A percentile compares a stretch with the other conserved stretches of the same genome.
These are phyloP conservation scores for Cydia amplana DNA, from an alignment of 1,140 invertebrate genomes.

Conservation along the genomic window DNA sequence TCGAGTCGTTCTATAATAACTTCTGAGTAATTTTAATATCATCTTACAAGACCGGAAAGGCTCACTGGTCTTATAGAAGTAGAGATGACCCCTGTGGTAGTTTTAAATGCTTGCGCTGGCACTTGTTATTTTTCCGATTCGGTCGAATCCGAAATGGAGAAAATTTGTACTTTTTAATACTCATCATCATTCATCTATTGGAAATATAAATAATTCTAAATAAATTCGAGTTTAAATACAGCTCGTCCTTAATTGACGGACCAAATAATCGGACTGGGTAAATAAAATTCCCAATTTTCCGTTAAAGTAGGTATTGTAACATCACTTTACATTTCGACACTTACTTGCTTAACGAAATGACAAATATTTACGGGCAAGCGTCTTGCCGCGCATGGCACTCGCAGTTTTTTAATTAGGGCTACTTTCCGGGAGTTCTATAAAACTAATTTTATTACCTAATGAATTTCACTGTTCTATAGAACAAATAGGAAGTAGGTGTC, in stretches of 20 bases:
- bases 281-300: not conserved
- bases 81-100: not conserved
- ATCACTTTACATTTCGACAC: not conserved
- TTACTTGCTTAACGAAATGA: not conserved
- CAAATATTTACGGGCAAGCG: not conserved
- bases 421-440: not conserved
- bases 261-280: not conserved
- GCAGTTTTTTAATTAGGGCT: not conserved
- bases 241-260: constrained; percentile 7
- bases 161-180: constrained; percentile 56
- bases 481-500: not conserved
- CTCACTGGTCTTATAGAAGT: not conserved
- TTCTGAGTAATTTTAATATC: not conserved
- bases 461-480: not conserved
- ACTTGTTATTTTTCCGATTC: constrained; percentile 4
- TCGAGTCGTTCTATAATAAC: not conserved
- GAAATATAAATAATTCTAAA: constrained; percentile 61
- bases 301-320: not conserved
- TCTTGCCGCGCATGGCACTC: not conserved
- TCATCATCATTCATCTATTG: constrained; percentile 38
- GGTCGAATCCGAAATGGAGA: constrained; percentile 2
- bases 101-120: constrained; percentile 20
- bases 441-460: not conserved
- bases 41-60: not conserved
- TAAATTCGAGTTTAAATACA: constrained; percentile 56